Conservation (phyloP, 2,888 invertebrate species). For the Tiphia femorata region DNA sequence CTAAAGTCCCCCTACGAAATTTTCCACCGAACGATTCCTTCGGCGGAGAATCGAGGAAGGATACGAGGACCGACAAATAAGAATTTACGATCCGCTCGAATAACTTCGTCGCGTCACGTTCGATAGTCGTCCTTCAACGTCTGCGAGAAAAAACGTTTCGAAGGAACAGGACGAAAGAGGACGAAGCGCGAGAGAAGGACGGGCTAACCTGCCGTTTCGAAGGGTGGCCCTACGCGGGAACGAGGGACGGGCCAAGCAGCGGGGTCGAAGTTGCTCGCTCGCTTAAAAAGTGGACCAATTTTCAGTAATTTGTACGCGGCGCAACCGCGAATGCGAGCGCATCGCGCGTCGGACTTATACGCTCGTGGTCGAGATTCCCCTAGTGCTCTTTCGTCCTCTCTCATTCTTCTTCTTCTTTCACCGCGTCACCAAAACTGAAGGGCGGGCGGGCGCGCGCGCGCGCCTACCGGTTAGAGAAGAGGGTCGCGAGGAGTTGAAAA, state of each 20-base stretch:
- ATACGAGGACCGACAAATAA: too few species aligned
- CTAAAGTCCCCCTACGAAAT: too few species aligned
- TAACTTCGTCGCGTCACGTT: too few species aligned
- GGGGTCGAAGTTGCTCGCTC: slow-evolving; percentile 26
- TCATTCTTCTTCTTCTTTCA: not conserved
- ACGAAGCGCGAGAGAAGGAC: too few species aligned
- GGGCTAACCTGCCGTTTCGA: too few species aligned
- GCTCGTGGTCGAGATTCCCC: slow-evolving; percentile 10
- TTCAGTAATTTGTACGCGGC: slow-evolving; percentile 60
- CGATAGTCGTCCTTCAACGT: too few species aligned
- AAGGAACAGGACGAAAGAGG: not conserved
- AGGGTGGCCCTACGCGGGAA: too few species aligned
- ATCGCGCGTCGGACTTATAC: slow-evolving; percentile 13
- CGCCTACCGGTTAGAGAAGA: too few species aligned
- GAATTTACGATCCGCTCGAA: too few species aligned
- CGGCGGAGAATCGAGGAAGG: too few species aligned
- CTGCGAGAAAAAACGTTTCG: not conserved
- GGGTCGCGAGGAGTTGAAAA: too few species aligned
- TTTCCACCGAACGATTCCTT: too few species aligned
- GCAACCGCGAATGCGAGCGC: slow-evolving; percentile 35
- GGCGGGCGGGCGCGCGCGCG: slow-evolving; percentile 1
- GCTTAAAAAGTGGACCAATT: slow-evolving; percentile 61
- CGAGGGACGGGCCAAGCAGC: not conserved
- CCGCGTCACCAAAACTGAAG: not conserved
- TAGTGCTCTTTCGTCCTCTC: not conserved